phyloP scores from a whole-genome alignment of 2,888 invertebrate species.

The Epirrita christyi region DNA sequence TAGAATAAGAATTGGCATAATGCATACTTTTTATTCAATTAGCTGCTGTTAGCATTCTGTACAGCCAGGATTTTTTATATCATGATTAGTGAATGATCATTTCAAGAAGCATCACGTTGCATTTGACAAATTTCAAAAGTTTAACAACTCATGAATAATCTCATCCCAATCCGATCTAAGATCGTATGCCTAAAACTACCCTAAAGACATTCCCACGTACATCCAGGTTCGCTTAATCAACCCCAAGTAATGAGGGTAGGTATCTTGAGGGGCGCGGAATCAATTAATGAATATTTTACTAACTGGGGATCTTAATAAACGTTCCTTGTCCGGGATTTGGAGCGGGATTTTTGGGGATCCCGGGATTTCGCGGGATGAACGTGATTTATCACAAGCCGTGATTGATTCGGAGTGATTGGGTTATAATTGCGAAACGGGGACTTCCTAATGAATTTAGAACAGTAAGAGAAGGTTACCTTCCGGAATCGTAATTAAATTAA shows the following conservation, averaged over 20 bases:
- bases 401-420: constrained; percentile 69
- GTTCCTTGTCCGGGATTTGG: constrained; percentile 76
- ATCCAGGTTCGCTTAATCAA: constrained; percentile 79
- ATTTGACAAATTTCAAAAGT: too few relatives aligned
- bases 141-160: background rate
- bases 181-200: constrained; percentile 43
- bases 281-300: constrained; percentile 83
- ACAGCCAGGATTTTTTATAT: too few relatives aligned
- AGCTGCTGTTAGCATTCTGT: too few relatives aligned
- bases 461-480: too few relatives aligned
- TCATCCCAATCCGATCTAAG: constrained; percentile 12
- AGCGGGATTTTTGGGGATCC: constrained; percentile 75
- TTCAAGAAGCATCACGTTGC: too few relatives aligned
- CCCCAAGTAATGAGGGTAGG: constrained; percentile 78
- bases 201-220: constrained; percentile 58
- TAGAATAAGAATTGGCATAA: too few relatives aligned
- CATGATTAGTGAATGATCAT: too few relatives aligned
- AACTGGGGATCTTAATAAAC: constrained; percentile 77
- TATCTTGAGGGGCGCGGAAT: constrained; percentile 73
- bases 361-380: constrained; percentile 51
- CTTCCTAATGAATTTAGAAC: too few relatives aligned
- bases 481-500: too few relatives aligned
- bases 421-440: constrained; percentile 49
- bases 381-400: constrained; percentile 68
- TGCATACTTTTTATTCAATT: too few relatives aligned